A percentile compares a stretch with the other conserved stretches of the same genome.
phyloP scores from a whole-genome alignment of 2,888 invertebrate species.

The Tigriopus californicus region DNA sequence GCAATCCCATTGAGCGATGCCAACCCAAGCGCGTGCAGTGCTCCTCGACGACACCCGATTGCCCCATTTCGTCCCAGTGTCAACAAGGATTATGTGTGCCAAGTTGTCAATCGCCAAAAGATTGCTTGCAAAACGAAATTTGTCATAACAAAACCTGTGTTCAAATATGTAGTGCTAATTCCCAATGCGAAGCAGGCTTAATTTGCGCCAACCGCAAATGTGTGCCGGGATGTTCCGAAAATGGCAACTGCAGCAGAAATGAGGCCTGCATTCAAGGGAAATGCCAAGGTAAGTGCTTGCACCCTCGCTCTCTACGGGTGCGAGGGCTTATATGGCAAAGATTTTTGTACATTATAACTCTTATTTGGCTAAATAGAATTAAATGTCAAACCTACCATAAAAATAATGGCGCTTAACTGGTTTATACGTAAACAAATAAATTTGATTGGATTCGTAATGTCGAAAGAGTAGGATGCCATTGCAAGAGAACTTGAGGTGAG shows the following conservation, averaged over 20 bases:
- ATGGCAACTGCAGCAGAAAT: slow-evolving; percentile 50
- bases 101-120: slow-evolving; percentile 59
- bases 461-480: too few relatives aligned
- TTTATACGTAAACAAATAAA: too few relatives aligned
- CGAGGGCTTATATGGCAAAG: too few relatives aligned
- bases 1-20: slow-evolving; percentile 39
- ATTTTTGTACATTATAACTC: too few relatives aligned
- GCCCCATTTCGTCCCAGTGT: slow-evolving; percentile 39
- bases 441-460: too few relatives aligned
- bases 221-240: slow-evolving; percentile 65
- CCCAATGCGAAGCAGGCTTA: slow-evolving; percentile 57
- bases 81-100: slow-evolving; percentile 52
- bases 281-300: slow-evolving; percentile 65
- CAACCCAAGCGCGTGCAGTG: not conserved
- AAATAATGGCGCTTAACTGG: too few relatives aligned
- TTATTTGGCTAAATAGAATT: too few relatives aligned
- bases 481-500: too few relatives aligned
- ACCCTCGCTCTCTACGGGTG: slow-evolving; percentile 42
- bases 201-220: slow-evolving; percentile 73
- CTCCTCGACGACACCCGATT: too few relatives aligned
- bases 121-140: slow-evolving; percentile 58
- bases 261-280: slow-evolving; percentile 63
- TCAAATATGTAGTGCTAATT: slow-evolving; percentile 63
- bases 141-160: slow-evolving; percentile 59
- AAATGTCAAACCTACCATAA: too few relatives aligned